Conservation (phyloP, 1,140 invertebrate species). For the Sipha flava region DNA sequence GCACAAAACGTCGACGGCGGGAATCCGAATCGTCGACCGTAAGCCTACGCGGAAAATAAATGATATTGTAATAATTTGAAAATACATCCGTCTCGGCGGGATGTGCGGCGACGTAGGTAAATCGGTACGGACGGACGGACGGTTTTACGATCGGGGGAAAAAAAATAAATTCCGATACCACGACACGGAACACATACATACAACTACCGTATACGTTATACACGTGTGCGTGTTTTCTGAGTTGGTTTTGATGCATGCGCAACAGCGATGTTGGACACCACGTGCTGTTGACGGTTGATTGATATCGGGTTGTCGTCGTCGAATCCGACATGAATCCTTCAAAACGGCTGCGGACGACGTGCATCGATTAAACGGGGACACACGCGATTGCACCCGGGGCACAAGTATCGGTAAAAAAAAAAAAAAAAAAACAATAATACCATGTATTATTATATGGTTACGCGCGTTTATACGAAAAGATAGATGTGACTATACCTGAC, state of each 20-base stretch:
- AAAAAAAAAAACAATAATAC: not conserved
- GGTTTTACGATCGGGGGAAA: not conserved
- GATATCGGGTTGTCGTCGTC: not conserved
- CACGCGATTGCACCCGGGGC: not conserved
- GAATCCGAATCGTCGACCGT: too few species aligned
- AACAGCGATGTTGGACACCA: too few species aligned
- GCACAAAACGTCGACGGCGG: too few species aligned
- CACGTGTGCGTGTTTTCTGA: too few species aligned
- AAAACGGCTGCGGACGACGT: not conserved
- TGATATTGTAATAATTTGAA: not conserved
- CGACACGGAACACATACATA: too few species aligned
- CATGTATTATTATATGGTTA: not conserved
- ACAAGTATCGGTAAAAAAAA: too few species aligned
- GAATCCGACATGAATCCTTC: not conserved
- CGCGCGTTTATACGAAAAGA: too few species aligned
- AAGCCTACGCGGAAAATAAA: too few species aligned
- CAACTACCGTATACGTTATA: too few species aligned
- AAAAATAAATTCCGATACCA: too few species aligned
- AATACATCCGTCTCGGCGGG: not conserved
- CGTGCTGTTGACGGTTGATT: constrained; percentile 3
- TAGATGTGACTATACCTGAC: too few species aligned
- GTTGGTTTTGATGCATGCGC: too few species aligned
- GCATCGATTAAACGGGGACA: not conserved
- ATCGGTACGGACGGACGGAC: not conserved
- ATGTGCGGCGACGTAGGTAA: not conserved